Conservation (phyloP, 2,888 invertebrate genomes). For the Lasioglossum villosulum region DNA sequence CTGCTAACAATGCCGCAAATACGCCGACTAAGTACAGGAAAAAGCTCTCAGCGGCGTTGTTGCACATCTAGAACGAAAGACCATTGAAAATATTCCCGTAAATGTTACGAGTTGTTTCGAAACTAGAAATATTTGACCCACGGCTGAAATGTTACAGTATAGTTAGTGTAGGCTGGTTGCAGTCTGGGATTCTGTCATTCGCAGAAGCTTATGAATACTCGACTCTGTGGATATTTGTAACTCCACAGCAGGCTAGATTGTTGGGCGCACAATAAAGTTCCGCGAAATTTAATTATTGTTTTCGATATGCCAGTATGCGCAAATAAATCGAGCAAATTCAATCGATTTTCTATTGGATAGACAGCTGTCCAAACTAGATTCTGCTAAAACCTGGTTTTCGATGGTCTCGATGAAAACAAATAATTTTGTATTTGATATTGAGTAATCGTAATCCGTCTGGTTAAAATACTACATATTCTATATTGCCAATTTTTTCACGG, state of each 20-base stretch:
- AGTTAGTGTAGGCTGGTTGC: neutral
- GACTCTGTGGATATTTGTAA: neutral
- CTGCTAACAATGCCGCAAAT: neutral
- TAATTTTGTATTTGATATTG: neutral
- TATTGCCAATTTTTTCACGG: too few relatives aligned
- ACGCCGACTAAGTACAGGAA: neutral
- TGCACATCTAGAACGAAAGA: neutral
- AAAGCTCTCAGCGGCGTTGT: neutral
- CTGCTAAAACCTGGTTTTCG: too few relatives aligned
- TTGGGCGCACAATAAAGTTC: neutral
- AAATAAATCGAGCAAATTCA: neutral
- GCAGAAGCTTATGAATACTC: neutral
- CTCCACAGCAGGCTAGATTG: neutral
- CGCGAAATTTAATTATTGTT: neutral
- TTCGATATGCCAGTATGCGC: neutral
- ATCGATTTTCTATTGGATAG: neutral
- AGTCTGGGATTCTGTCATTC: neutral
- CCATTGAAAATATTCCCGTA: neutral
- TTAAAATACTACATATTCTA: too few relatives aligned
- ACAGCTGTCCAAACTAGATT: neutral
- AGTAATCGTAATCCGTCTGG: too few relatives aligned
- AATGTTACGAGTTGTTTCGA: neutral
- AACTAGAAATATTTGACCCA: neutral
- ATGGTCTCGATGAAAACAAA: neutral
- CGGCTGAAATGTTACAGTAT: neutral